phyloP scores from a whole-genome alignment of 2,888 invertebrate genomes.

The Gisinianus flammeolus region DNA sequence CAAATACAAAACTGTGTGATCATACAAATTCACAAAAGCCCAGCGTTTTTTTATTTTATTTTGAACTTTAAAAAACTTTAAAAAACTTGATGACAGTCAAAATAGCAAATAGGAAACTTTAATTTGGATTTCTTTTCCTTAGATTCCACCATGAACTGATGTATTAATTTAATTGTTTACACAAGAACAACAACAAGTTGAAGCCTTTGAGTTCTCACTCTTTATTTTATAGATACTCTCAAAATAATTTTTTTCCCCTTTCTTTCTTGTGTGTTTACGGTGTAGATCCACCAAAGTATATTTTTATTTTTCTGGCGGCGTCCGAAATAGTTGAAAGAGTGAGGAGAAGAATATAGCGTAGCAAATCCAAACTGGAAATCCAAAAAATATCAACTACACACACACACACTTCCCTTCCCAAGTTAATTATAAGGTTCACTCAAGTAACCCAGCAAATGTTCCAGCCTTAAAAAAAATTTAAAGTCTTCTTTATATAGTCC shows the following conservation, averaged over 20 bases:
- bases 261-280: background rate
- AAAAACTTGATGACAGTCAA: too few species aligned
- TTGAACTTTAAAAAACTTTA: too few species aligned
- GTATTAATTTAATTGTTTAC: background rate
- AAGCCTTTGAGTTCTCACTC: too few species aligned
- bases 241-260: background rate
- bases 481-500: constrained; percentile 1
- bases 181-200: background rate
- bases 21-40: too few species aligned
- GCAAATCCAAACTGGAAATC: background rate
- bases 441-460: constrained; percentile 40
- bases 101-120: too few species aligned
- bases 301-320: constrained; percentile 15
- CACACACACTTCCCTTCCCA: constrained; percentile 37
- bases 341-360: background rate
- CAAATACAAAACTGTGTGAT: too few species aligned
- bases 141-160: too few species aligned
- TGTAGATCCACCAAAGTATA: background rate
- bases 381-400: background rate
- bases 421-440: constrained; percentile 41
- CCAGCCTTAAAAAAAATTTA: constrained; percentile 16
- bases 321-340: background rate
- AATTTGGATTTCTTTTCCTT: too few species aligned
- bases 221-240: too few species aligned
- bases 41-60: too few species aligned